Percentiles rank a stretch among this genome's conserved stretches.
phyloP scores from a whole-genome alignment of 2,888 invertebrate genomes.

The Lymantria monacha region DNA sequence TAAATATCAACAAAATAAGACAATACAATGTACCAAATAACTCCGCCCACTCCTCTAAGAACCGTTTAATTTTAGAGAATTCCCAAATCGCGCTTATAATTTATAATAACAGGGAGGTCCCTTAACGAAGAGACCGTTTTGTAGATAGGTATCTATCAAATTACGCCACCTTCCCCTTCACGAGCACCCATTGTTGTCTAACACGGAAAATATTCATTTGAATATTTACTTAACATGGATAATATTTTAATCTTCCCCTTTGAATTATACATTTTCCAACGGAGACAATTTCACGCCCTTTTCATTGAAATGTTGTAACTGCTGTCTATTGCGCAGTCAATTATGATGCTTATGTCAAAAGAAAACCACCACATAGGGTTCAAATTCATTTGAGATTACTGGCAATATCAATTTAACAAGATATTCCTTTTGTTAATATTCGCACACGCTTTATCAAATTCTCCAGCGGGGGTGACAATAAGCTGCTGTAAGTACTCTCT shows the following conservation, averaged over 20 bases:
- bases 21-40: constrained; percentile 31
- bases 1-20: constrained; percentile 10
- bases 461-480: constrained; percentile 82
- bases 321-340: constrained; percentile 44
- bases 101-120: constrained; percentile 78
- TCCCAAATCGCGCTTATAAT: constrained; percentile 78
- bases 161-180: constrained; percentile 73
- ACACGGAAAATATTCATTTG: constrained; percentile 83
- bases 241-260: constrained; percentile 84
- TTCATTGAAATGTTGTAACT: constrained; percentile 61
- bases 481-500: constrained; percentile 81
- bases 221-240: constrained; percentile 84
- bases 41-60: constrained; percentile 54
- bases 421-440: constrained; percentile 83
- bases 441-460: constrained; percentile 83
- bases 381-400: constrained; percentile 48
- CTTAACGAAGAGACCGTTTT: constrained; percentile 77
- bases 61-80: constrained; percentile 70
- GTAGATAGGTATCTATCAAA: constrained; percentile 82
- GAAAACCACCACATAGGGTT: constrained; percentile 37
- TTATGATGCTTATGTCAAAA: constrained; percentile 40
- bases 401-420: constrained; percentile 81
- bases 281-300: constrained; percentile 79
- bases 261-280: constrained; percentile 82
- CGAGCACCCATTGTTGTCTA: constrained; percentile 76